Evolutionary conservation across 2,797 vertebrate species (phyloP), one percentile per base, ranked within the genome.

Genomic region (Acrossocheilus wenchowensis): DNA sequence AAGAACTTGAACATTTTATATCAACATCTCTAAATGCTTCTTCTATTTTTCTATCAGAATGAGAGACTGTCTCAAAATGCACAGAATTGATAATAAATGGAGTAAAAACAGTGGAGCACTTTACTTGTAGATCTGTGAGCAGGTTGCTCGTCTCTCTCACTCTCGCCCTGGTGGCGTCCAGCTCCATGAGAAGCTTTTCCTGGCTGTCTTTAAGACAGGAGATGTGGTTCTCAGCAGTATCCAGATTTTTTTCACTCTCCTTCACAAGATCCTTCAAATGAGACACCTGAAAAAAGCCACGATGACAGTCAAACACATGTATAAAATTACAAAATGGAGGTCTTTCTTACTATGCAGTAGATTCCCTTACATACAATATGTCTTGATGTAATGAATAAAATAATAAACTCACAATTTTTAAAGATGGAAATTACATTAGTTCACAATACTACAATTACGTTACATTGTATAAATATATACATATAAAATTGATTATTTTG

Each of bases 81-180:
- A 43, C 0, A 2, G 4, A 34, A 78, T 72, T 41, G 15, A 71
- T 73, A 15, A 52, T 78, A 57, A 45, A 85, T 43, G 3, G 26
- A 26, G 45, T 15, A 3, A 60, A 78, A 72, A 52, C 30, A 69
- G 36, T 6, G 50, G 43, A 68, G 14, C 6, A 0, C 34, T 78
- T 52, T 94, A 99, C 98, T 97, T 99, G 97, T 12, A 97, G 92
- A 89, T 97, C 96, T 0, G 96, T 96, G 1, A 99, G 93, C 15
- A 97, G 96, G 92, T 97, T 97, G 87, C 96, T 97, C 81, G 97
- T 97, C 90, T 99, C 97, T 87, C 97, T 93, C 73, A 99, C 95
- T 62, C 96, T 93, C 84, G 94, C 95, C 92, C 97, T 95, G 0
- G 97, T 97, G 50, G 96, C 92, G 17, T 99, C 97, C 1, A 99